Percentiles rank a stretch among this genome's conserved stretches.
Evolutionary conservation across 2,888 invertebrate species (phyloP).

Genomic region (Acanthoscelides obtectus): DNA sequence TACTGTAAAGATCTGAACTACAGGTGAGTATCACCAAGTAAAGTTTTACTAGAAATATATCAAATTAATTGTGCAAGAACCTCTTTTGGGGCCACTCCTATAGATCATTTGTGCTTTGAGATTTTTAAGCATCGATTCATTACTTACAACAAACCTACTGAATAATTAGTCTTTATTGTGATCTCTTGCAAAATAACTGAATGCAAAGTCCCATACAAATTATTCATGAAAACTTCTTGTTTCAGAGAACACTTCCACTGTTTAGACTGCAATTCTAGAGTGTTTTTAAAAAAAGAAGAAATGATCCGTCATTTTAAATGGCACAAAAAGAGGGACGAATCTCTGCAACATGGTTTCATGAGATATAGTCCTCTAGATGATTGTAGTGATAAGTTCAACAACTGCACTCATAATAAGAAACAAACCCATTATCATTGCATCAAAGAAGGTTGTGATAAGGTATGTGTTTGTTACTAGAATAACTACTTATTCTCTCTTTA

Average conservation of each 20-base stretch:
- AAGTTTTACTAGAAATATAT: too few relatives aligned
- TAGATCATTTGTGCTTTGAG: too few relatives aligned
- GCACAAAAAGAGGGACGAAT: constrained; percentile 98
- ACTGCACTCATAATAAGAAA: constrained; percentile 86
- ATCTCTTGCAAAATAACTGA: too few relatives aligned
- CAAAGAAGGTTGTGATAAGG: constrained; percentile 86
- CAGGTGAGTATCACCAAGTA: constrained; percentile 46
- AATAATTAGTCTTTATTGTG: too few relatives aligned
- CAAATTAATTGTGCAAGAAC: too few relatives aligned
- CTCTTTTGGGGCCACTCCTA: too few relatives aligned
- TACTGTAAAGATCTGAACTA: constrained; percentile 87
- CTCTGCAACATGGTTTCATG: constrained; percentile 91
- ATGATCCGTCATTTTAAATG: constrained; percentile 99
- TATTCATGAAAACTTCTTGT: background rate
- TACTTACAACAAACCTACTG: too few relatives aligned
- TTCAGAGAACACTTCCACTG: constrained; percentile 91
- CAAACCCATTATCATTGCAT: constrained; percentile 98
- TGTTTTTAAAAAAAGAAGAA: constrained; percentile 97
- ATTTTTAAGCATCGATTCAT: too few relatives aligned
- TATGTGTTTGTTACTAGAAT: too few relatives aligned
- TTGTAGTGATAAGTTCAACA: constrained; percentile 67
- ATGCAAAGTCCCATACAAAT: too few relatives aligned
- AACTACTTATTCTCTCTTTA: too few relatives aligned
- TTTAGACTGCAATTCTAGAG: constrained; percentile 68
- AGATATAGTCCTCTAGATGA: constrained; percentile 87